phyloP scores from a whole-genome alignment of 2,888 invertebrate genomes.

The Chalcosyrphus nemorum region DNA sequence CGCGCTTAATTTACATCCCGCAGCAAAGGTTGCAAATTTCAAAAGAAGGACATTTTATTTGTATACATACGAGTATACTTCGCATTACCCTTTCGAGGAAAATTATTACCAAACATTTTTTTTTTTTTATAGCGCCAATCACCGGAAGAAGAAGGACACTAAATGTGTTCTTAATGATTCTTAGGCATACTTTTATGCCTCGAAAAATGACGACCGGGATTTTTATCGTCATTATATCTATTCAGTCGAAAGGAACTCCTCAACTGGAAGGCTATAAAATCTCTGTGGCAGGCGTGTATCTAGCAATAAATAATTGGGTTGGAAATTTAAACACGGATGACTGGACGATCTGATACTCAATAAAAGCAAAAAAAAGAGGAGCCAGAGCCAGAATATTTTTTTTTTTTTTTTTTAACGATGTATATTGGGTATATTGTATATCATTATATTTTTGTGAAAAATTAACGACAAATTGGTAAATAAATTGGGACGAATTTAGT shows the following conservation, averaged over 20 bases:
- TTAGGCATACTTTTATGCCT: not conserved
- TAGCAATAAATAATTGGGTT: not conserved
- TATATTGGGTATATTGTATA: too few species aligned
- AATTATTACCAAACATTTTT: too few species aligned
- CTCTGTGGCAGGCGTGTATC: not conserved
- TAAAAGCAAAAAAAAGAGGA: too few species aligned
- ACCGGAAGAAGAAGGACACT: not conserved
- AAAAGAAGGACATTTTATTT: too few species aligned
- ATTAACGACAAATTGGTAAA: too few species aligned
- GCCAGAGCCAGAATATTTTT: too few species aligned
- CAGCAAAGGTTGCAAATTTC: too few species aligned
- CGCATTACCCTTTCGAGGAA: not conserved
- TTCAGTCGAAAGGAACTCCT: not conserved
- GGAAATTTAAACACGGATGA: not conserved
- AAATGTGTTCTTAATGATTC: not conserved
- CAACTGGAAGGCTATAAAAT: not conserved
- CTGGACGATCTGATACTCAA: not conserved
- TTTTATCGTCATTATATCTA: not conserved
- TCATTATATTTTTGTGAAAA: too few species aligned
- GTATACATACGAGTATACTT: too few species aligned
- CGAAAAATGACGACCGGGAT: not conserved
- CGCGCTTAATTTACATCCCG: too few species aligned
- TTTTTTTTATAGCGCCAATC: not conserved
- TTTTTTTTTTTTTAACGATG: too few species aligned
- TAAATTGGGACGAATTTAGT: too few species aligned